These are phyloP conservation scores for Pleuronectes platessa DNA, from an alignment of 2,113 vertebrate species.

Conservation along the genomic window DNA sequence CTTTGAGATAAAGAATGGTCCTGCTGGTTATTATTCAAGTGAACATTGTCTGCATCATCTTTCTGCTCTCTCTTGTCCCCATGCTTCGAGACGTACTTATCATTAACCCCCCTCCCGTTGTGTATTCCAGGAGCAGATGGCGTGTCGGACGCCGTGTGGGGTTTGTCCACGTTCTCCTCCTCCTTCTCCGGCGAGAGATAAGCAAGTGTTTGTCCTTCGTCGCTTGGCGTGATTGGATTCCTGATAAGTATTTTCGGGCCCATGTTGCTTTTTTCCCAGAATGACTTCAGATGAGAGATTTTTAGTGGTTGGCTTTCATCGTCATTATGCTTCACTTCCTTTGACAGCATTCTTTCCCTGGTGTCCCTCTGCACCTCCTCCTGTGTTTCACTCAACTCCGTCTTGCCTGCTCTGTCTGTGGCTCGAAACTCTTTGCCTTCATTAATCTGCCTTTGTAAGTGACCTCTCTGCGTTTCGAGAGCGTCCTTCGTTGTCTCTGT, in stretches of 20 bases:
- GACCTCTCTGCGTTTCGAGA: constrained; percentile 23
- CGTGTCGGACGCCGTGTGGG: constrained; percentile 15
- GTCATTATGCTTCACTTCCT: constrained; percentile 27
- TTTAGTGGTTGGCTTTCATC: constrained; percentile 59
- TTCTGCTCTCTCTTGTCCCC: constrained; percentile 22
- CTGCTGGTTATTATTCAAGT: constrained; percentile 25
- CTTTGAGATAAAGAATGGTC: constrained; percentile 1
- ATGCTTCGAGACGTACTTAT: constrained; percentile 12
- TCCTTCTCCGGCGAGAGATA: constrained; percentile 22
- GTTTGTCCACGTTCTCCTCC: constrained; percentile 8
- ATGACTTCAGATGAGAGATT: constrained; percentile 72
- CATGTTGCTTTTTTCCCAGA: constrained; percentile 76
- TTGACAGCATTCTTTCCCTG: constrained; percentile 14
- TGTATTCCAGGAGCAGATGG: constrained; percentile 11
- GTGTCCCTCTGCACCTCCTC: constrained; percentile 23
- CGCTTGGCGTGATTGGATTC: constrained; percentile 43
- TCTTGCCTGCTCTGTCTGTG: constrained; percentile 18
- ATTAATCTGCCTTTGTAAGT: constrained; percentile 4
- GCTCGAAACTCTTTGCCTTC: constrained; percentile 27
- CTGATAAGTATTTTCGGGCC: constrained; percentile 72
- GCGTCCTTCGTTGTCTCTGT: constrained; percentile 32
- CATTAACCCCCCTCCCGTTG: constrained; percentile 21
- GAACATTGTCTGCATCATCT: background rate
- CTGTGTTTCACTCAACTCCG: constrained; percentile 35
- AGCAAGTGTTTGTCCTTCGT: constrained; percentile 49